Evolutionary conservation across 64 coral and sea anemone species (phyloP).

Genomic region (Orbicella faveolata): DNA sequence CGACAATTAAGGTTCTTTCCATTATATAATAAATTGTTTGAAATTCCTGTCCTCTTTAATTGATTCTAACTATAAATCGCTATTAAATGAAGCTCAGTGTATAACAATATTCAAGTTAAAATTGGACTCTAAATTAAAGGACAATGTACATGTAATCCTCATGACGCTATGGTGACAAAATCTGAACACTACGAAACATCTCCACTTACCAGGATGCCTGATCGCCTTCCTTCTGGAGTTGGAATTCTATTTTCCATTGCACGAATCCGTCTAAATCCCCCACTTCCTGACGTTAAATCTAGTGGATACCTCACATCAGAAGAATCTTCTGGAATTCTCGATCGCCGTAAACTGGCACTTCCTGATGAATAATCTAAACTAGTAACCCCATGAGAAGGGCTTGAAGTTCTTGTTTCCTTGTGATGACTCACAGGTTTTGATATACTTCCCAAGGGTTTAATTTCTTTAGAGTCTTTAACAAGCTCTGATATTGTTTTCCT

Average conservation of each 20-base stretch:
- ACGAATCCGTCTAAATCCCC: conserved; percentile 64
- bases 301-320: conserved; percentile 52
- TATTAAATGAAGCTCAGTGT: too few relatives aligned
- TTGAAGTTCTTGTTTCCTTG: conserved; percentile 81
- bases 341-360: conserved; percentile 71
- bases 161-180: too few relatives aligned
- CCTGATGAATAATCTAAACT: conserved; percentile 81
- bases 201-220: conserved; percentile 72
- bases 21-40: too few relatives aligned
- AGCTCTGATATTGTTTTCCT: conserved; percentile 79
- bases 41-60: too few relatives aligned
- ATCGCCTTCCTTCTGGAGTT: conserved; percentile 76
- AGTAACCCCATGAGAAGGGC: conserved; percentile 55
- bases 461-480: conserved; percentile 94
- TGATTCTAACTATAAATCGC: too few relatives aligned
- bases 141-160: too few relatives aligned
- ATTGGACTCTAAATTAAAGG: too few relatives aligned
- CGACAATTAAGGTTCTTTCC: too few relatives aligned
- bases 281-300: conserved; percentile 69
- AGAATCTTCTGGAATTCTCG: conserved; percentile 79
- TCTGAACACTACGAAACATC: too few relatives aligned
- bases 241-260: conserved; percentile 59
- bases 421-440: conserved; percentile 65
- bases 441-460: conserved; percentile 93
- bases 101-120: too few relatives aligned